phyloP scores from a whole-genome alignment of 2,113 vertebrate species.

The Cardinalis cardinalis region DNA sequence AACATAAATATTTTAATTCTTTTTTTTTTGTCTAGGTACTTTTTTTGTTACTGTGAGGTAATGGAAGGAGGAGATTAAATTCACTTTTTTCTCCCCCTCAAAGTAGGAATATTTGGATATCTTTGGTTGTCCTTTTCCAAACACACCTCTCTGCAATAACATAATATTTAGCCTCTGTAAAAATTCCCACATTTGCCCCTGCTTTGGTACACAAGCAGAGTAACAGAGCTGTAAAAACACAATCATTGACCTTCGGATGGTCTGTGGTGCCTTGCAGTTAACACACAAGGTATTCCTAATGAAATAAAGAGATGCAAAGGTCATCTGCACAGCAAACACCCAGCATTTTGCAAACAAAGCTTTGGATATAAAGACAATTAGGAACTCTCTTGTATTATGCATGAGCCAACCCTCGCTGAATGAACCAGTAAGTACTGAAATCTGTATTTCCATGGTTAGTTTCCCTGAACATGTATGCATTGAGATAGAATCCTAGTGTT shows the following conservation, averaged over 20 bases:
- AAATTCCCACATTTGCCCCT: not conserved
- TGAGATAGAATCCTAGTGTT: not conserved
- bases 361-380: slow-evolving; percentile 4
- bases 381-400: slow-evolving; percentile 11
- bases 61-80: slow-evolving; percentile 3
- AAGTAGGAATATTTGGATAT: not conserved
- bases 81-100: not conserved
- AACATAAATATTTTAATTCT: slow-evolving; percentile 21
- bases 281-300: not conserved
- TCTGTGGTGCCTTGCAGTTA: not conserved
- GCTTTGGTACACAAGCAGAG: not conserved
- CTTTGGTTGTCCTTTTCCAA: not conserved
- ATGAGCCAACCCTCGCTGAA: slow-evolving; percentile 11
- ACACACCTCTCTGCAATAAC: not conserved
- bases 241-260: slow-evolving; percentile 47
- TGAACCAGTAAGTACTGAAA: not conserved
- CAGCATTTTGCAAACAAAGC: slow-evolving; percentile 42
- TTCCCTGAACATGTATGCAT: not conserved
- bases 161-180: not conserved
- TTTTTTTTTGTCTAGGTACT: not conserved
- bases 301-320: slow-evolving; percentile 40
- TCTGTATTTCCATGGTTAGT: slow-evolving; percentile 15
- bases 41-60: not conserved
- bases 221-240: slow-evolving; percentile 34
- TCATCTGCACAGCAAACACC: slow-evolving; percentile 43